phyloP scores from a whole-genome alignment of 2,888 invertebrate species.

The Drosophila atripex region DNA sequence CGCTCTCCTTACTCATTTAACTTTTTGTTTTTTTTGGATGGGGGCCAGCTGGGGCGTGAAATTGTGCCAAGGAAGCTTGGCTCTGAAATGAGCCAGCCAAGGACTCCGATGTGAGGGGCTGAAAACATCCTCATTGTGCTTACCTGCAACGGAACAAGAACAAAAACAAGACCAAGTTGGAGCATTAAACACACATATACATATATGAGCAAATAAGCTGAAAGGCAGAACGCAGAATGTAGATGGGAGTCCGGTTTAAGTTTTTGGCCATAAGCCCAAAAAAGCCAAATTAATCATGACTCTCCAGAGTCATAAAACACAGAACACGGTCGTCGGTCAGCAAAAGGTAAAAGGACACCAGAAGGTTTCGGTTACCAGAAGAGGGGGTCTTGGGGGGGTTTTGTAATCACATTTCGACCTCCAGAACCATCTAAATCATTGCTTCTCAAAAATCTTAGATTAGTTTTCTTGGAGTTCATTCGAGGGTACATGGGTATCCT shows the following conservation, averaged over 20 bases:
- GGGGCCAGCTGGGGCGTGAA: constrained; percentile 53
- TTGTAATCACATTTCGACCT: neutral
- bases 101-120: constrained; percentile 11
- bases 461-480: neutral
- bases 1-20: neutral
- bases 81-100: constrained; percentile 11
- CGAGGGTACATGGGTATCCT: too few species aligned
- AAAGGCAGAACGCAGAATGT: neutral
- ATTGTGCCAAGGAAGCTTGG: constrained; percentile 49
- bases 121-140: constrained; percentile 31
- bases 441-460: neutral
- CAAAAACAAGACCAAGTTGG: constrained; percentile 14
- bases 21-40: neutral
- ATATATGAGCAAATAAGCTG: neutral
- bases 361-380: neutral
- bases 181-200: constrained; percentile 18
- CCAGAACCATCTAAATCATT: neutral
- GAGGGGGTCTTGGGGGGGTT: constrained; percentile 9
- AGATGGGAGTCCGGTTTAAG: neutral
- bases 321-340: neutral
- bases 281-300: constrained; percentile 67
- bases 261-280: constrained; percentile 31
- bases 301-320: constrained; percentile 47
- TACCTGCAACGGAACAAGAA: constrained; percentile 59
- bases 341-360: constrained; percentile 9